Evolutionary conservation across 2,888 invertebrate genomes (phyloP), one percentile per base, ranked within the genome.

Genomic region (Dromius quadrimaculatus): DNA sequence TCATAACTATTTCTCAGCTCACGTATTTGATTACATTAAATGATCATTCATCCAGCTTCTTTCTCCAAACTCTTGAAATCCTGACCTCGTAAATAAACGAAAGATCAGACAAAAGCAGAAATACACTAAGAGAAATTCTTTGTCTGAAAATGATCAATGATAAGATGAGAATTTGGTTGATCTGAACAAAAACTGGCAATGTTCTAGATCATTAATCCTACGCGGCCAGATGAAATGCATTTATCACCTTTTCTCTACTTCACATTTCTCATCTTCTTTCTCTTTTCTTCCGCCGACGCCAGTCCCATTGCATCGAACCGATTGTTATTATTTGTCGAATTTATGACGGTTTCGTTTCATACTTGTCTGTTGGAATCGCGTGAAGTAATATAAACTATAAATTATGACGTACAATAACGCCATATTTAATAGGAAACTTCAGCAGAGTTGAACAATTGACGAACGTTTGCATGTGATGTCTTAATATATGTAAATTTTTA

Each of bases 111-210:
- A 66, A 66, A 38, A 19, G 38, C 15, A 38, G 54, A 41, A 66
- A 54, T n/a, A n/a, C 54, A 66, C 54, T 66, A 54, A 66, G 38
- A 57, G 57, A 66, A 54, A 54, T 66, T 66, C 66, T 66, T 66
- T 66, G 54, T 54, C 41, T 66, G 66, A 66, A 66, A 66, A 66
- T 66, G 66, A 66, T 66, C 66, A 66, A 66, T 66, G 66, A 54
- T 41, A 50, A 66, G 66, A 54, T 54, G 66, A 66, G 66, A 54
- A 66, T 66, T 66, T 66, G 66, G 66, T 66, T 66, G 66, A 66
- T 66, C 57, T 57, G 66, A 66, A 66, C 54, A 65, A 65, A 66
- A 38, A 36, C 36, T 66, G 66, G 54, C 66, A 66, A 66, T 66
- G 66, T 66, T 66, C 66, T 66, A 66, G 23, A 34, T 66, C 66